Evolutionary conservation across 1,140 invertebrate species (phyloP).

Genomic region (Atta cephalotes): DNA sequence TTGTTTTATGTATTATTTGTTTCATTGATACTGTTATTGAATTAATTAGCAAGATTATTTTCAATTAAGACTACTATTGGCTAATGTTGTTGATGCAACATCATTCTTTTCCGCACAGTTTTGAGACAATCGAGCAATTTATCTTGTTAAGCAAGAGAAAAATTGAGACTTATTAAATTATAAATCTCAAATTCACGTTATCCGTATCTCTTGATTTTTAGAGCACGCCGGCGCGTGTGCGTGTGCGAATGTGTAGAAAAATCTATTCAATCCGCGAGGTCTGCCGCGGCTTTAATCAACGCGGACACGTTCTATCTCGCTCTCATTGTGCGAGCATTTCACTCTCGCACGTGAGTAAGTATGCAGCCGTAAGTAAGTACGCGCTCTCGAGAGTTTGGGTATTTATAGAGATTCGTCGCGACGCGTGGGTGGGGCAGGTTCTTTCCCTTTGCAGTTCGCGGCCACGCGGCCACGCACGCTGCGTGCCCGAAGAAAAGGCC

Average conservation of each 20-base stretch:
- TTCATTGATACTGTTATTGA: too few species aligned
- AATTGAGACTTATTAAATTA: not conserved
- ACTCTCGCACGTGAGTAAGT: constrained; percentile 10
- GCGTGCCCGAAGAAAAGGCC: constrained; percentile 22
- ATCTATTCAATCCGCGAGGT: not conserved
- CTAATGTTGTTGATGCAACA: too few species aligned
- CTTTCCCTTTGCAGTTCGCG: constrained; percentile 54
- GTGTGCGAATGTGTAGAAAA: not conserved
- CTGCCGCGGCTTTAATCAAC: constrained; percentile 47
- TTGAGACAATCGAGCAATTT: not conserved
- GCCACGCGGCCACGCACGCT: constrained; percentile 42
- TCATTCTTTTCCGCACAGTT: not conserved
- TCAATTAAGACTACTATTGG: too few species aligned
- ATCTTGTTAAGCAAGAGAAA: not conserved
- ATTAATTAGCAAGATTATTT: too few species aligned
- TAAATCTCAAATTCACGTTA: not conserved
- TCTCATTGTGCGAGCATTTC: not conserved
- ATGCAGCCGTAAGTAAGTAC: constrained; percentile 8
- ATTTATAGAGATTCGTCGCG: constrained; percentile 77
- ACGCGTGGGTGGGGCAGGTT: constrained; percentile 75
- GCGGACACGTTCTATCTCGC: constrained; percentile 25
- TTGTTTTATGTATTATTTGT: too few species aligned
- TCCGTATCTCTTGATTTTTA: not conserved
- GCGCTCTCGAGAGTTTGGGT: constrained; percentile 54
- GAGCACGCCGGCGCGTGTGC: not conserved